Conservation (phyloP, 2,888 invertebrate genomes). For the Sclerodermus sp. region DNA sequence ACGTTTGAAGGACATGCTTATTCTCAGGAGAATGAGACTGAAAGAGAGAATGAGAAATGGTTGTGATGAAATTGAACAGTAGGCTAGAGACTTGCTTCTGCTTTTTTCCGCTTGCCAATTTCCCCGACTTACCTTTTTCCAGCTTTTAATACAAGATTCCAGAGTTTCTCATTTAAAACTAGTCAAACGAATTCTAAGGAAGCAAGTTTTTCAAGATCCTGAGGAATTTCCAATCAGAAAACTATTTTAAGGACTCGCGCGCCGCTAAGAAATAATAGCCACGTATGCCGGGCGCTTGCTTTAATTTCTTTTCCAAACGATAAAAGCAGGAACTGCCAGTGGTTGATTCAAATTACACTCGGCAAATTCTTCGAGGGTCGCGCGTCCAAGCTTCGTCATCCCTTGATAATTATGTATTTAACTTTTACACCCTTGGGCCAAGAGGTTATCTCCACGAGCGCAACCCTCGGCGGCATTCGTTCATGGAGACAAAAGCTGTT, state of each 20-base stretch:
- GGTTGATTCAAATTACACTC: slow-evolving; percentile 35
- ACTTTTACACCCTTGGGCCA: slow-evolving; percentile 43
- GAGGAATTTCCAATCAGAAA: too few species aligned
- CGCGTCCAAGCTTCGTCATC: slow-evolving; percentile 44
- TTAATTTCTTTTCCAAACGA: background rate
- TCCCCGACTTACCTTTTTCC: too few species aligned
- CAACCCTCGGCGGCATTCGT: slow-evolving; percentile 28
- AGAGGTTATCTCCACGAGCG: slow-evolving; percentile 39
- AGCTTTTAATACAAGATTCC: too few species aligned
- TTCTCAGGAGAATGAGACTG: slow-evolving; percentile 40
- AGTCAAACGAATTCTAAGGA: background rate
- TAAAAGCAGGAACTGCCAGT: background rate
- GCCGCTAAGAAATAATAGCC: background rate
- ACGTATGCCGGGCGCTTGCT: background rate
- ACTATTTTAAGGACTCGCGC: background rate
- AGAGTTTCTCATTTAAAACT: too few species aligned
- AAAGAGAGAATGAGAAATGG: slow-evolving; percentile 8
- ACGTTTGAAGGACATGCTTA: slow-evolving; percentile 54
- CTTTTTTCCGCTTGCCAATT: slow-evolving; percentile 12
- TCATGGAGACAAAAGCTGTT: slow-evolving; percentile 27
- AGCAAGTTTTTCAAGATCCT: background rate
- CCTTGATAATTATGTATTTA: slow-evolving; percentile 50
- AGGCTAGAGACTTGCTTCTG: slow-evolving; percentile 32
- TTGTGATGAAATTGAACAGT: slow-evolving; percentile 44
- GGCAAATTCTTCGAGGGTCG: slow-evolving; percentile 32